Evolutionary conservation across 2,888 invertebrate species (phyloP), one percentile per base, ranked within the genome.

Genomic region (Xestobium rufovillosum): DNA sequence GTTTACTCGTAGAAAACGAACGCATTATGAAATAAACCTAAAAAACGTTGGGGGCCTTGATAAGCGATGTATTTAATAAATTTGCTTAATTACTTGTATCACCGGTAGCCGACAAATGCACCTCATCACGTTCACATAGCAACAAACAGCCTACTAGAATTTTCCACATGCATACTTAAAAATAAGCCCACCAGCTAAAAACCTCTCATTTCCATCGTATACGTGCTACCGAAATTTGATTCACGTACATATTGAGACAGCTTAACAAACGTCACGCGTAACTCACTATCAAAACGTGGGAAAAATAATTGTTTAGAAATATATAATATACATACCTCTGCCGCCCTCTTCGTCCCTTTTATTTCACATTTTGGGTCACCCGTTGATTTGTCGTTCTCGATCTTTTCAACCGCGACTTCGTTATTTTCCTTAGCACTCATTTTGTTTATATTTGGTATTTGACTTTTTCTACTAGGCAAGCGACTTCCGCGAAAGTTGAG

Each of bases 341-440:
- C 84, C 71, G 85, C 79, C 74, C 87, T 79, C 73, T 87, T 87
- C 65, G 83, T 82, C 70, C 84, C 86, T 73, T 86, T 86, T 63
- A 85, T 72, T 65, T 84, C 84, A 70, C 82, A 80, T 74, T 85
- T 85, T 39, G 80, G 75, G 65, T 84, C 83, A 43, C 61, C 65
- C 51, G 75, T 70, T 63, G 75, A 75, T 71, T 84, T 83, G 61
- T 84, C 84, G 67, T 72, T 75, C 63, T 83, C 84, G 63, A 77
- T 73, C 76, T 85, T 85, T 71, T 85, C 85, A 53, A 85, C 83
- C 59, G 83, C 83, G 69, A 85, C 84, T 72, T 86, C 84, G 73
- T 83, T 85, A 71, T 83, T 84, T 71, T 84, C 84, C 71, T 80
- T 81, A 70, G 82, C 75, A 76, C 83, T 83, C 83, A 83, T 83